Conservation (phyloP, 2,888 invertebrate genomes). For the Cheilosia scutellata region DNA sequence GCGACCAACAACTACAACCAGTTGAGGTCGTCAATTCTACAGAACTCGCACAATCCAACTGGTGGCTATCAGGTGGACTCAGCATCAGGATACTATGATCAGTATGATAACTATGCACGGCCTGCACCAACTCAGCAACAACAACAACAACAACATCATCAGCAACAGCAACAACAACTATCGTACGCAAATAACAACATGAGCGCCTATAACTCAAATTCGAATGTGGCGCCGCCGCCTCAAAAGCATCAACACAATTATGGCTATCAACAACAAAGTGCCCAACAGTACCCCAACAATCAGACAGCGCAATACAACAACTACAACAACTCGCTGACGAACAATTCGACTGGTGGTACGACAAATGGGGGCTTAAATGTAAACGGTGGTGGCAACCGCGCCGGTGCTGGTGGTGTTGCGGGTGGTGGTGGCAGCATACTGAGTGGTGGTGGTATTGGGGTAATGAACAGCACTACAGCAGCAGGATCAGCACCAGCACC, state of each 20-base stretch:
- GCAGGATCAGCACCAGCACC: slow-evolving; percentile 61
- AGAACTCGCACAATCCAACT: slow-evolving; percentile 83
- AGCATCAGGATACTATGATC: slow-evolving; percentile 78
- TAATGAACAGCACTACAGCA: slow-evolving; percentile 75
- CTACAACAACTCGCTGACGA: slow-evolving; percentile 77
- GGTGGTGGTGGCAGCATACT: slow-evolving; percentile 76
- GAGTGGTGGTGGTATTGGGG: slow-evolving; percentile 75
- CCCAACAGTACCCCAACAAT: slow-evolving; percentile 74
- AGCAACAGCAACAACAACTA: slow-evolving; percentile 77
- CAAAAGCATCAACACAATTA: slow-evolving; percentile 70
- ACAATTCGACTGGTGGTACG: slow-evolving; percentile 56
- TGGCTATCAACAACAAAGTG: slow-evolving; percentile 65
- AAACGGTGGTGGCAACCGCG: slow-evolving; percentile 74
- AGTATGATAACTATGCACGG: slow-evolving; percentile 80
- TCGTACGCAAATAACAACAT: slow-evolving; percentile 77
- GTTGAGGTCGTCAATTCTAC: slow-evolving; percentile 82
- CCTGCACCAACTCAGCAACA: slow-evolving; percentile 76
- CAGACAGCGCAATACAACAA: slow-evolving; percentile 77
- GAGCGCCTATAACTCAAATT: slow-evolving; percentile 76
- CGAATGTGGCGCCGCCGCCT: slow-evolving; percentile 71
- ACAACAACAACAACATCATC: slow-evolving; percentile 74
- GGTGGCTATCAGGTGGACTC: slow-evolving; percentile 78
- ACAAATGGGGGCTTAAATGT: slow-evolving; percentile 62
- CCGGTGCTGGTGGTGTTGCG: slow-evolving; percentile 68
- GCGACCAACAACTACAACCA: slow-evolving; percentile 80